Percentiles rank a stretch among this genome's conserved stretches.
These are phyloP conservation scores for Sminthurides bifidus DNA, from an alignment of 1,140 invertebrate genomes.

Conservation along the genomic window DNA sequence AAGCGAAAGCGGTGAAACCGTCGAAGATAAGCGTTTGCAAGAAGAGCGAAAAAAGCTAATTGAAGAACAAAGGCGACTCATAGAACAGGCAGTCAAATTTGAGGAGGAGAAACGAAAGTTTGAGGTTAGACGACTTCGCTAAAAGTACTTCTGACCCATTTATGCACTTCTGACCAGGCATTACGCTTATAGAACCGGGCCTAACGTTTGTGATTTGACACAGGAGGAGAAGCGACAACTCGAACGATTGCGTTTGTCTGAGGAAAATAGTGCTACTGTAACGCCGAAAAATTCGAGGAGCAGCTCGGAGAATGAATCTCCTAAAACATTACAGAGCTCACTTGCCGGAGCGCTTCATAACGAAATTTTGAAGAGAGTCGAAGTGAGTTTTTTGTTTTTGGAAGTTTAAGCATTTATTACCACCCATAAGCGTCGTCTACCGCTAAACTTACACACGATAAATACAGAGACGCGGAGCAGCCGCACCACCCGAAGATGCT, in stretches of 20 bases:
- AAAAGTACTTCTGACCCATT: too few species aligned
- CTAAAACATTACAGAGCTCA: conserved; percentile 32
- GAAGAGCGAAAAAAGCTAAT: conserved; percentile 28
- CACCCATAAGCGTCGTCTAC: neutral
- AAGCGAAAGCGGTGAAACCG: conserved; percentile 39
- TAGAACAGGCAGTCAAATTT: conserved; percentile 24
- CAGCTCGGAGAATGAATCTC: conserved; percentile 16
- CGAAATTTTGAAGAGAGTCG: conserved; percentile 50
- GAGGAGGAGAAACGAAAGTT: conserved; percentile 33
- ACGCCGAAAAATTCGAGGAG: conserved; percentile 22
- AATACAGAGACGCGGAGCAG: conserved; percentile 18
- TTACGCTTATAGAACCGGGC: too few species aligned
- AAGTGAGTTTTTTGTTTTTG: conserved; percentile 38
- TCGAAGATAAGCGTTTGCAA: conserved; percentile 17
- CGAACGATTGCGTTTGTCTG: conserved; percentile 1
- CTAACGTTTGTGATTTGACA: too few species aligned
- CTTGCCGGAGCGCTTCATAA: conserved; percentile 47
- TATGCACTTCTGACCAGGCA: too few species aligned
- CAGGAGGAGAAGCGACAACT: conserved; percentile 23
- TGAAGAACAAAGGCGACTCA: conserved; percentile 26
- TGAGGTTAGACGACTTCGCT: conserved; percentile 31
- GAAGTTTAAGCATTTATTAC: too few species aligned
- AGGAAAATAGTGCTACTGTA: conserved; percentile 10
- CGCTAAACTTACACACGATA: neutral
- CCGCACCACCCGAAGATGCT: neutral